Percentiles rank a stretch among this genome's conserved stretches.
These are phyloP conservation scores for Sinhomidia bicolor DNA, from an alignment of 2,888 invertebrate genomes.

Conservation along the genomic window DNA sequence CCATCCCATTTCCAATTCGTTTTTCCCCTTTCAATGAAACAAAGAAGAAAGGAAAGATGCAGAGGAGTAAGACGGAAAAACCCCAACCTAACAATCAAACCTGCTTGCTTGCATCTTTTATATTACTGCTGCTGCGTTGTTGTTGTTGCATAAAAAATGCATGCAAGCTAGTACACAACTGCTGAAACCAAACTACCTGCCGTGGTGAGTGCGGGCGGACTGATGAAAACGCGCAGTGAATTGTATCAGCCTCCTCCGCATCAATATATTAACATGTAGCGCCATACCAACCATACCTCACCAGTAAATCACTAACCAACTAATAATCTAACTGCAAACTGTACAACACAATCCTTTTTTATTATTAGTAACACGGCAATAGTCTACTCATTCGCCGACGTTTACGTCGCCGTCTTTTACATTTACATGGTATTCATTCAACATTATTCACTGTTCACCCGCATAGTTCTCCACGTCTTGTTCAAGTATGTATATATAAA, in stretches of 20 bases:
- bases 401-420: background rate
- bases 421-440: no score
- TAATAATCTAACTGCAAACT: background rate
- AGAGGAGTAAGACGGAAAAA: background rate
- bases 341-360: background rate
- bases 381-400: background rate
- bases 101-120: background rate
- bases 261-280: background rate
- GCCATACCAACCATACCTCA: background rate
- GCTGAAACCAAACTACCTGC: conserved; percentile 17
- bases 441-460: no score
- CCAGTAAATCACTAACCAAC: conserved; percentile 1
- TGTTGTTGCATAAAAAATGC: background rate
- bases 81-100: background rate
- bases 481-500: no score
- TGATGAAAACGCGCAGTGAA: background rate
- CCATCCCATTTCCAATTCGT: background rate
- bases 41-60: background rate
- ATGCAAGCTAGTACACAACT: background rate
- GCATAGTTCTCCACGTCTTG: no score
- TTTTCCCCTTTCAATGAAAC: conserved; percentile 11
- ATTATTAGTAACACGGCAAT: background rate
- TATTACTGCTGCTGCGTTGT: no score
- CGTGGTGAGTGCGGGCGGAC: background rate
- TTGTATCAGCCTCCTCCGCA: background rate